These are phyloP conservation scores for Platycnemis pennipes DNA, from an alignment of 2,888 invertebrate species.

Conservation along the genomic window DNA sequence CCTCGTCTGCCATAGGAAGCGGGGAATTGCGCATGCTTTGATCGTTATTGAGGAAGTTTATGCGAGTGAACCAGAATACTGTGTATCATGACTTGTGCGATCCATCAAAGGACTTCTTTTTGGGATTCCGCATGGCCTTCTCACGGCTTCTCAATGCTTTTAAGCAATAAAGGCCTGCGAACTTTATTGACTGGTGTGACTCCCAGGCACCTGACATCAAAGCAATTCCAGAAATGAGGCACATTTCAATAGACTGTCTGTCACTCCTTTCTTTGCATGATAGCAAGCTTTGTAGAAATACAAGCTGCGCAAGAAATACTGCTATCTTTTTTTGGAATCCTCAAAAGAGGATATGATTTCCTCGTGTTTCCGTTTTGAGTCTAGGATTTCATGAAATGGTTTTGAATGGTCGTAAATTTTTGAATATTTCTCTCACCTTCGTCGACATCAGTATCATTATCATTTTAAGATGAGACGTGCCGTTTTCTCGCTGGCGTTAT, in stretches of 20 bases:
- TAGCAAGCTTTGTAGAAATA: no score
- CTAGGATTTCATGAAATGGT: no score
- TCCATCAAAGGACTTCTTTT: conserved; percentile 29
- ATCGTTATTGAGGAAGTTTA: neutral
- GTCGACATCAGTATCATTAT: no score
- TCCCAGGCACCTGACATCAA: neutral
- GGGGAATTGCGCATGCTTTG: neutral
- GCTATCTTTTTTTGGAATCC: no score
- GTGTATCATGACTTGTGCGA: neutral
- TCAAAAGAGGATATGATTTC: no score
- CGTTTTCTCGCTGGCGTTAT: no score
- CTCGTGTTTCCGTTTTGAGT: no score
- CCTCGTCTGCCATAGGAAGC: neutral
- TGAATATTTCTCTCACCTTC: no score
- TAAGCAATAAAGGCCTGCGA: neutral
- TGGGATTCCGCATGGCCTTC: neutral
- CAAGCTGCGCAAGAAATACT: no score
- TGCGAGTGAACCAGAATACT: conserved; percentile 1
- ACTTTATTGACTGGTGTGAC: neutral
- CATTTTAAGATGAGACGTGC: no score
- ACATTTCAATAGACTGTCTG: neutral
- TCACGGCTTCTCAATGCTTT: conserved; percentile 5
- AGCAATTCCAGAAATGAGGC: neutral
- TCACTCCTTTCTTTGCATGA: no score
- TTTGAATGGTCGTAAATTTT: no score